Evolutionary conservation across 2,113 vertebrate genomes (phyloP).

Genomic region (Puffinus mauretanicus): DNA sequence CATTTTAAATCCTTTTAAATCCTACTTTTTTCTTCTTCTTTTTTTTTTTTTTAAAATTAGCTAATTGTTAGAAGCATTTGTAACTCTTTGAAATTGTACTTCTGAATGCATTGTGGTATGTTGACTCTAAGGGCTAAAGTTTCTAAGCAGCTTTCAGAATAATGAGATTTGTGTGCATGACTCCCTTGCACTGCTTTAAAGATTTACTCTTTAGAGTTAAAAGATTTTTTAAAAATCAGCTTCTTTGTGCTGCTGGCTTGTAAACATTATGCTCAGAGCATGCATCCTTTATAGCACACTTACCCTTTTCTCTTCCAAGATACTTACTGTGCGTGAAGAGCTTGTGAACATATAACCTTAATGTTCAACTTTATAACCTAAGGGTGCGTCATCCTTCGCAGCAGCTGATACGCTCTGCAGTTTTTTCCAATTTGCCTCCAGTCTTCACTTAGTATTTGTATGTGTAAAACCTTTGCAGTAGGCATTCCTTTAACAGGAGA

Average conservation of each 20-base stretch:
- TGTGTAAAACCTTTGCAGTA: neutral
- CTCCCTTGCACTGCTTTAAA: slow-evolving; percentile 34
- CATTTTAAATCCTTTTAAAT: slow-evolving; percentile 50
- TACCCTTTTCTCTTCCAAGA: neutral
- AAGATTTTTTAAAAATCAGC: neutral
- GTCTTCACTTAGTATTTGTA: neutral
- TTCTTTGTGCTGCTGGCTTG: slow-evolving; percentile 16
- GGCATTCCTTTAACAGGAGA: neutral
- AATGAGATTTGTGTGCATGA: slow-evolving; percentile 64
- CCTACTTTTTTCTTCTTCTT: neutral
- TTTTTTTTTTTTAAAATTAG: neutral
- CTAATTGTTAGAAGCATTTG: slow-evolving; percentile 43
- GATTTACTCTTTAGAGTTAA: slow-evolving; percentile 25
- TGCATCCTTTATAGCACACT: neutral
- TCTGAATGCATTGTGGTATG: slow-evolving; percentile 30
- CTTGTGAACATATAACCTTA: neutral
- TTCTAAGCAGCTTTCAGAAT: slow-evolving; percentile 64
- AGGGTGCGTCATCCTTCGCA: neutral
- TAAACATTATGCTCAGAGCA: neutral
- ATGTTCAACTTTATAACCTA: neutral
- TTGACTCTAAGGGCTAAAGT: slow-evolving; percentile 60
- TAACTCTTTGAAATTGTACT: slow-evolving; percentile 34
- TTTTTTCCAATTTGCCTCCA: neutral
- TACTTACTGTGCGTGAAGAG: neutral
- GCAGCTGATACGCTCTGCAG: neutral